Conservation (phyloP, 2,888 invertebrate species). For the Drosophila crucigera region DNA sequence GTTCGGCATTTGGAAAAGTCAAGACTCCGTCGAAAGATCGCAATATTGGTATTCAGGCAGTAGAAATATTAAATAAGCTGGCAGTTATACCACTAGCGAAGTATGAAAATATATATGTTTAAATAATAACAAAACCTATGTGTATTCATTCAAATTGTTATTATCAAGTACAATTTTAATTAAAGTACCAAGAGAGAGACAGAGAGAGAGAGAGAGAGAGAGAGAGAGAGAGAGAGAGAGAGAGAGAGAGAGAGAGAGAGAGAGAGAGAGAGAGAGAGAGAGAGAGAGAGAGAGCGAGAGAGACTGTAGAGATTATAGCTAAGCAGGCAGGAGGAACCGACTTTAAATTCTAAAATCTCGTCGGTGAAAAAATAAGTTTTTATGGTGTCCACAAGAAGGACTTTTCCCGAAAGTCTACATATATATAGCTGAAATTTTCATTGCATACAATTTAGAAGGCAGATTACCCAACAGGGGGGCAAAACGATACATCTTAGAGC, state of each 20-base stretch:
- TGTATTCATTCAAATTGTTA: not conserved
- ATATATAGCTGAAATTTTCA: not conserved
- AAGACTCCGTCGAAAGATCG: not conserved
- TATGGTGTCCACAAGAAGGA: not conserved
- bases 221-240: not conserved
- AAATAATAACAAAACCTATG: not conserved
- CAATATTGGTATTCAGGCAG: not conserved
- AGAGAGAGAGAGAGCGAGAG: not conserved
- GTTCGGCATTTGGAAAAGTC: not conserved
- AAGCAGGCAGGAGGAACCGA: not conserved
- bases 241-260: not conserved
- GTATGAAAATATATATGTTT: not conserved
- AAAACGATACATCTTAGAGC: not conserved
- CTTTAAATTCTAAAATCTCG: not conserved
- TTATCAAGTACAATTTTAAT: not conserved
- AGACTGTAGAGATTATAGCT: not conserved
- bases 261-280: not conserved
- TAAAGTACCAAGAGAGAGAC: not conserved
- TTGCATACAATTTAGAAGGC: not conserved
- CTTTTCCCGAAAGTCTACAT: not conserved
- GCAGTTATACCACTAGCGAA: not conserved
- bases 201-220: not conserved
- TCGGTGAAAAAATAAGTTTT: not conserved
- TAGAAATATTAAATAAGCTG: not conserved
- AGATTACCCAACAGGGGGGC: not conserved